Conservation (phyloP, 2,888 invertebrate species). For the Cacoxenus indagator region DNA sequence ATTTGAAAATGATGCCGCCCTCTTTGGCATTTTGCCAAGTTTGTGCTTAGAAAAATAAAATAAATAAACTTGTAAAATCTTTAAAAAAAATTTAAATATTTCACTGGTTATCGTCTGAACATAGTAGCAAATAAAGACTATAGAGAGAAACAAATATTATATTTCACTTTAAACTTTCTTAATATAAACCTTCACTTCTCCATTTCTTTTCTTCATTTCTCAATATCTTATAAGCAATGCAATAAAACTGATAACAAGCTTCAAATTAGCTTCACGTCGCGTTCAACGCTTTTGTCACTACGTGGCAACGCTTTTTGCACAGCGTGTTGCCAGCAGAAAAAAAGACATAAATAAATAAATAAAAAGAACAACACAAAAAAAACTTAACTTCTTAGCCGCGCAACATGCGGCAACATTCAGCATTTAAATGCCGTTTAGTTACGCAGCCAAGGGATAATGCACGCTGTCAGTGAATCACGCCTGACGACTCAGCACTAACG, state of each 20-base stretch:
- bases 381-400: too few species aligned
- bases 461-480: background rate
- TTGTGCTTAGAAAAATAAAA: too few species aligned
- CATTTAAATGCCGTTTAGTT: slow-evolving; percentile 64
- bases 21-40: too few species aligned
- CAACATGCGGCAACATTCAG: slow-evolving; percentile 36
- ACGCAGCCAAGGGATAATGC: slow-evolving; percentile 57
- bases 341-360: slow-evolving; percentile 3
- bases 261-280: slow-evolving; percentile 49
- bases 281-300: slow-evolving; percentile 38
- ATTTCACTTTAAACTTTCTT: too few species aligned
- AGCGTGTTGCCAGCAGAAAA: slow-evolving; percentile 7
- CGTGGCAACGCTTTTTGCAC: background rate
- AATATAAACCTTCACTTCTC: too few species aligned
- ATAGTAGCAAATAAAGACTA: too few species aligned
- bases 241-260: slow-evolving; percentile 41
- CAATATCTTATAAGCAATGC: background rate
- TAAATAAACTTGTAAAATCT: too few species aligned
- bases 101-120: too few species aligned
- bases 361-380: background rate
- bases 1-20: too few species aligned
- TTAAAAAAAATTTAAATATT: too few species aligned
- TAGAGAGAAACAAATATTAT: too few species aligned
- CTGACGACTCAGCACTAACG: background rate
- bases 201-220: too few species aligned